phyloP scores from a whole-genome alignment of 1,140 invertebrate genomes.

The Apocrypta bakeri region DNA sequence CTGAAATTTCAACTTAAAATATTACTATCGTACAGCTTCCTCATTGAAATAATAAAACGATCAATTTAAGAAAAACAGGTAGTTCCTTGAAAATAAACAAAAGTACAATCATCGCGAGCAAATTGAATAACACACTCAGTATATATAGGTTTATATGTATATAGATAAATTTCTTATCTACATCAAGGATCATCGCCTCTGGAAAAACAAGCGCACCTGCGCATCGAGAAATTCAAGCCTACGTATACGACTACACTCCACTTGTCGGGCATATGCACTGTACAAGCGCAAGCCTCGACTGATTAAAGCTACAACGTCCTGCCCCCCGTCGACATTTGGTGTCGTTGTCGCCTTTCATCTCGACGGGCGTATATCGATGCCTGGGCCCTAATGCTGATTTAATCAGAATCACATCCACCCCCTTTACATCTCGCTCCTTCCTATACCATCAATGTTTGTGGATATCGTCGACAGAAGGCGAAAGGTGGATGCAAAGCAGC shows the following conservation, averaged over 20 bases:
- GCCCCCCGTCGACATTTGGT: slow-evolving; percentile 27
- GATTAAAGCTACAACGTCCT: background rate
- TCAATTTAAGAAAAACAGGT: no score
- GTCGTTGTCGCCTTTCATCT: slow-evolving; percentile 1
- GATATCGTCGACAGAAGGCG: background rate
- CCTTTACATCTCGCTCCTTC: background rate
- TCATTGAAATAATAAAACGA: no score
- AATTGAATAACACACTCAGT: no score
- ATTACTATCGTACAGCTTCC: no score
- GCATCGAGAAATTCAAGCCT: background rate
- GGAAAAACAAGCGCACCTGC: background rate
- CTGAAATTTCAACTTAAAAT: no score
- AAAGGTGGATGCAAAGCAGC: slow-evolving; percentile 22
- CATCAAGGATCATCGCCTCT: background rate
- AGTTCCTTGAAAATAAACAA: no score
- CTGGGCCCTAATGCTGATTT: slow-evolving; percentile 30
- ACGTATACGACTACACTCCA: background rate
- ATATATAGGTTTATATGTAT: no score
- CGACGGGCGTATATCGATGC: slow-evolving; percentile 30
- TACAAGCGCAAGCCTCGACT: background rate
- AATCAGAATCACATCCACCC: slow-evolving; percentile 24
- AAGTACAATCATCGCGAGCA: no score
- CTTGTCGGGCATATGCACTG: background rate
- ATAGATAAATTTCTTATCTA: background rate
- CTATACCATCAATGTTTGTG: background rate